phyloP scores from a whole-genome alignment of 2,888 invertebrate genomes.

The Apotomis betuletana region DNA sequence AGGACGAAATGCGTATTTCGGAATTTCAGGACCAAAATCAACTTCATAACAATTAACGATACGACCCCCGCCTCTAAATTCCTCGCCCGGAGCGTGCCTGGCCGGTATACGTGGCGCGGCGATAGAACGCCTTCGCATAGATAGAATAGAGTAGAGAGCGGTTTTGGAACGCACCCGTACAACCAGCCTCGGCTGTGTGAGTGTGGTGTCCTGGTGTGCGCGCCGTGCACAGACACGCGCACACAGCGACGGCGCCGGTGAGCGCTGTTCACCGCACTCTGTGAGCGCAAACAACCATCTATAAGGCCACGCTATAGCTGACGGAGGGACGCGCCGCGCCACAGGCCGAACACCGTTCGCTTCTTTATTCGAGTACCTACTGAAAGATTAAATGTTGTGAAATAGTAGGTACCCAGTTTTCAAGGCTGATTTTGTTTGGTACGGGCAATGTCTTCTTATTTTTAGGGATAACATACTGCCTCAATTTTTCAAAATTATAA shows the following conservation, averaged over 20 bases:
- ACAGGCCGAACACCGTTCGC: constrained; percentile 63
- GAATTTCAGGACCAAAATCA: constrained; percentile 84
- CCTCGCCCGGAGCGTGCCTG: constrained; percentile 83
- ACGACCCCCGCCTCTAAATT: constrained; percentile 84
- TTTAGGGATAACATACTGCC: too few relatives aligned
- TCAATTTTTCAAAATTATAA: too few relatives aligned
- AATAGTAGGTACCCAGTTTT: not conserved
- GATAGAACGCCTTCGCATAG: constrained; percentile 84
- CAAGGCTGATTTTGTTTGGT: not conserved
- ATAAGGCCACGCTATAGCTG: constrained; percentile 84
- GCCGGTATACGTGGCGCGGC: constrained; percentile 78
- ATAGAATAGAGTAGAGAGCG: constrained; percentile 85
- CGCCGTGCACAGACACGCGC: constrained; percentile 61
- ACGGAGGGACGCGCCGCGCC: constrained; percentile 76
- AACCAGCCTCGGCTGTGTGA: constrained; percentile 59
- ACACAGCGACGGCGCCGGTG: constrained; percentile 76
- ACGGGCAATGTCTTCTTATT: not conserved
- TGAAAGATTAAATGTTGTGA: constrained; percentile 36
- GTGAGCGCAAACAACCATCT: constrained; percentile 85
- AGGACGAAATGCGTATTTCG: constrained; percentile 82
- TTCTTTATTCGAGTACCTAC: constrained; percentile 54
- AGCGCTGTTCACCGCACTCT: constrained; percentile 85
- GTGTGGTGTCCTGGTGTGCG: constrained; percentile 56
- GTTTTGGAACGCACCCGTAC: constrained; percentile 83
- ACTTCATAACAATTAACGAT: constrained; percentile 84